Base-by-base conservation (phyloP, 2,113 vertebrate genomes). In the Hiodon alosoides region DNA sequence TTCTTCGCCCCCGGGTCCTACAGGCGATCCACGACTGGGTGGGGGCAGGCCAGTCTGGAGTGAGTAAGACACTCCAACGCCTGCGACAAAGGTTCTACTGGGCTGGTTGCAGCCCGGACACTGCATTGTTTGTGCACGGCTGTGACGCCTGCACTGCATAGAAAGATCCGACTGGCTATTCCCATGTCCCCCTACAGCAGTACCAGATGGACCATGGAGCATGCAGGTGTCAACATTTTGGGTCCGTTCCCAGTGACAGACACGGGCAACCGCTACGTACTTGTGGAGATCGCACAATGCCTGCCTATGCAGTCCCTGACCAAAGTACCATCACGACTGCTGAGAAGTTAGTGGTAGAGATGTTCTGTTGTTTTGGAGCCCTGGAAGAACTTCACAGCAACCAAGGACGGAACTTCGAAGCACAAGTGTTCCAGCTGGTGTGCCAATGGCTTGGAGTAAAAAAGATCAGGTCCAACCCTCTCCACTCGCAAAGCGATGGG, bases 381-480 rank as follows among this genome's bases (percentile, higher is more conserved):
- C 74, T 46, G 3, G 50, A 69, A 51, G 74, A 69, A 13, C 67
- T 76, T n/a, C 66, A 61, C 67, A 60, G 57, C n/a, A 67, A 76
- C 53, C 74, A 76, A 59, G 52, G 67, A 46, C 46, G 10, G 14
- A 72, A 72, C 58, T 61, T 72, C 48, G 71, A 72, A 46, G 9
- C 71, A 3, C 2, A 60, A 9, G 11, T 72, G 3, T 60, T 72
- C 5, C 5, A 3, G 3, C 50, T 61, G 58, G 74, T 70, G 47
- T 74, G 73, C 16, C 51, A 3, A 4, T 3, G 53, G 17, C 16
- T 67, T 16, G 54, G 73, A 31, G 61, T 64, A 31, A 64, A 31
- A 31, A 64, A 58, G 69, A 55, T n/a, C 69, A 13, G 58, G 58
- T 70, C 67, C 31, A 76, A 16, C 8, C 69, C 68, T 8, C 67